Evolutionary conservation across 2,888 invertebrate genomes (phyloP), one percentile per base, ranked within the genome.

Genomic region (Lithosia quadra): DNA sequence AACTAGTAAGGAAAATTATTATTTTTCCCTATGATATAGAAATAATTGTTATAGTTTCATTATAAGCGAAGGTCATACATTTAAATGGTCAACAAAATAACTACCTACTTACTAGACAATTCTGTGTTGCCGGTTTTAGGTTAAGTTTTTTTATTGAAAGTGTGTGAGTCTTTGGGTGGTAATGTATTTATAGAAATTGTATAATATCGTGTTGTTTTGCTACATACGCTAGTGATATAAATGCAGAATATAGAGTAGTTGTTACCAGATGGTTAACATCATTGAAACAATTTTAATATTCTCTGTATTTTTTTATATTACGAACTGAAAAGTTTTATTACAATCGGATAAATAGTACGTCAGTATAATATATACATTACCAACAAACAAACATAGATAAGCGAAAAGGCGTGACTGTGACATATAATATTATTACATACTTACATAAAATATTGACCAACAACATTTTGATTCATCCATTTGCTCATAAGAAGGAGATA

Each of bases 1-100:
- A 28, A 28, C 34, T 43, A 39, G 65, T 39, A 65, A 65, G 65
- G 65, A 53, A 59, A 65, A 58, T 39, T 39, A 60, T 24, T 18
- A 60, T 60, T 39, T 18, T 60, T 15, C 3, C 5, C 18, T 39
- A 24, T 18, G 18, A 24, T 60, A 39, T 39, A 36, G 13, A 24
- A 18, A 39, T 60, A 18, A 22, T 22, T 60, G 21, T 39, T 24
- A 60, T 36, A 22, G 39, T 60, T 36, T 22, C 36, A 36, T 22
- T 39, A 60, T 60, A 49, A 7, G 9, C n/a, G 8, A 49, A 49
- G 49, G 49, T 49, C 49, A 8, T 18, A 7, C 18, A 49, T 49
- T 49, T 49, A n/a, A 49, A 49, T 43, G 18, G 15, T 15, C 5
- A 39, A 43, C 15, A 18, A 18, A 43, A 43, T 7, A 0, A 13